These are phyloP conservation scores for Heteromyza rotundicornis DNA, from an alignment of 2,888 invertebrate species.

Conservation along the genomic window DNA sequence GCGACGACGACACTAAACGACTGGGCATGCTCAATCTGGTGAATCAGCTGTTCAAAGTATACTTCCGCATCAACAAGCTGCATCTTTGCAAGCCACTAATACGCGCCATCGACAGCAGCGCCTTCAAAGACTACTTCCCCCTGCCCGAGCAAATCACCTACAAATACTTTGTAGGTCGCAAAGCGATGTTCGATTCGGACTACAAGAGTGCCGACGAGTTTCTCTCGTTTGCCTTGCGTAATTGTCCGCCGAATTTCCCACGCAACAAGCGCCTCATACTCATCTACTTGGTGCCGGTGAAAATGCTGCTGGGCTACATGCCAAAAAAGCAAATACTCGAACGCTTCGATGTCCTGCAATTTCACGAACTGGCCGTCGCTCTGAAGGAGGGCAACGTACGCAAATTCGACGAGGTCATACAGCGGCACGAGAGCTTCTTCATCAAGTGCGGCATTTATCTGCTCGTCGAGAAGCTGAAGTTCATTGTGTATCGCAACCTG, in stretches of 20 bases:
- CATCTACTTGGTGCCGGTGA: constrained; percentile 94
- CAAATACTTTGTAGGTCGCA: constrained; percentile 95
- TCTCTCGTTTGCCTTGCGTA: constrained; percentile 89
- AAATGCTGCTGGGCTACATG: constrained; percentile 95
- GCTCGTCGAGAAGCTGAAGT: constrained; percentile 94
- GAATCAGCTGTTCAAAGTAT: constrained; percentile 94
- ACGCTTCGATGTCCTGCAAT: constrained; percentile 90
- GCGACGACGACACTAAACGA: constrained; percentile 90
- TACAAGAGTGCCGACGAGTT: constrained; percentile 92
- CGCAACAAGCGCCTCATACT: constrained; percentile 91
- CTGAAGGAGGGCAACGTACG: constrained; percentile 89
- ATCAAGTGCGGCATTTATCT: constrained; percentile 97
- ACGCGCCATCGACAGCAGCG: constrained; percentile 92
- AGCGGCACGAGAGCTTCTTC: constrained; percentile 87
- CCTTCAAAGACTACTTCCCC: constrained; percentile 87
- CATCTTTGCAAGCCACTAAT: constrained; percentile 93
- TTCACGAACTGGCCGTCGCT: constrained; percentile 86
- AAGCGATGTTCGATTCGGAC: constrained; percentile 98
- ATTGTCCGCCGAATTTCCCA: constrained; percentile 79
- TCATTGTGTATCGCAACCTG: constrained; percentile 93
- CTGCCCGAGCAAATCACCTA: constrained; percentile 95
- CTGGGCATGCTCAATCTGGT: constrained; percentile 95
- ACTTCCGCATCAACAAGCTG: constrained; percentile 89
- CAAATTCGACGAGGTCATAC: constrained; percentile 82
- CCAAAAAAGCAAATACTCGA: constrained; percentile 81